phyloP scores from a whole-genome alignment of 2,888 invertebrate species.

The Pyralis farinalis region DNA sequence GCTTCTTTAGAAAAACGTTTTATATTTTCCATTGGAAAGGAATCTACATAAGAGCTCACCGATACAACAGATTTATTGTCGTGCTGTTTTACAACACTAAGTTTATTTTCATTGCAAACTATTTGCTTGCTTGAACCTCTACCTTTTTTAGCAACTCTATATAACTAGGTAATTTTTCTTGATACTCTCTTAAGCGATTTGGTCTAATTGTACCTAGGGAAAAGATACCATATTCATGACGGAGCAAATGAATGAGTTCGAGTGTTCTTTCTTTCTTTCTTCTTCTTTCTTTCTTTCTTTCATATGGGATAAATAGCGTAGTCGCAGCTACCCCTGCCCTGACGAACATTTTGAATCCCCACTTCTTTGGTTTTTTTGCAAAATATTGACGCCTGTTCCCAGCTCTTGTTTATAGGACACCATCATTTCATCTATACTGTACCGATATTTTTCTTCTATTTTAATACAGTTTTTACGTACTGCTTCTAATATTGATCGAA shows the following conservation, averaged over 20 bases:
- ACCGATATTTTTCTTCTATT: neutral
- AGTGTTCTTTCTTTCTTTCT: no score
- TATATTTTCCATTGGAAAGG: conserved; percentile 9
- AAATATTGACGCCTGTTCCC: conserved; percentile 27
- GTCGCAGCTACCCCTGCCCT: conserved; percentile 14
- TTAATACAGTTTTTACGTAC: conserved; percentile 1
- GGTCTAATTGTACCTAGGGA: conserved; percentile 9
- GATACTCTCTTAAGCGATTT: conserved; percentile 11
- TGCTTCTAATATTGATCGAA: conserved; percentile 18
- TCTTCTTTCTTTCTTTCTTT: no score
- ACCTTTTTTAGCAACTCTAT: conserved; percentile 10
- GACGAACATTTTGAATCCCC: conserved; percentile 24
- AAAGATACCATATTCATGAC: conserved; percentile 10
- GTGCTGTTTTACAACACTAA: conserved; percentile 9
- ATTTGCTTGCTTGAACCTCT: conserved; percentile 3
- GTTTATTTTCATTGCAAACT: conserved; percentile 8
- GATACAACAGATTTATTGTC: conserved; percentile 13
- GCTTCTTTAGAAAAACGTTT: conserved; percentile 9
- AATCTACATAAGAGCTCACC: conserved; percentile 11
- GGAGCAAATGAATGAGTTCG: conserved; percentile 9
- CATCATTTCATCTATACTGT: conserved; percentile 17
- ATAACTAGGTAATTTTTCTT: conserved; percentile 8
- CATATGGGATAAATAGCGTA: conserved; percentile 1
- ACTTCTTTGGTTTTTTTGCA: conserved; percentile 25
- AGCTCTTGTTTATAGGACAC: conserved; percentile 25